These are phyloP conservation scores for Cylloceria caligata DNA, from an alignment of 2,888 invertebrate genomes.

Conservation along the genomic window DNA sequence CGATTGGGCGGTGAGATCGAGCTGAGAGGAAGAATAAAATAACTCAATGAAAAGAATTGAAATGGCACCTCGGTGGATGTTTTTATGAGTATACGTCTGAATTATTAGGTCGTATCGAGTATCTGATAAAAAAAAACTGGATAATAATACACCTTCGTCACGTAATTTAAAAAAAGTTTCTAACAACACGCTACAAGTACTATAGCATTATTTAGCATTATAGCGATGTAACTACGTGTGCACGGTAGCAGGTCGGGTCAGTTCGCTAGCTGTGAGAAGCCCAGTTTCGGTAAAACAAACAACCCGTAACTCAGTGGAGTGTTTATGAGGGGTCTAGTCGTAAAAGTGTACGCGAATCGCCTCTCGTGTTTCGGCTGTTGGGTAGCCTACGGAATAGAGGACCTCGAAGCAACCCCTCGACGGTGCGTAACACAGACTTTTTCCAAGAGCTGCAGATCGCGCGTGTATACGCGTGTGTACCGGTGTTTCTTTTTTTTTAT, in stretches of 20 bases:
- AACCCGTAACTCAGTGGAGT: slow-evolving; percentile 83
- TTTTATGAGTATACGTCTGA: background rate
- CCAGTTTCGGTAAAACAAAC: slow-evolving; percentile 80
- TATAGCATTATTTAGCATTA: slow-evolving; percentile 33
- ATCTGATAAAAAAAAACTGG: slow-evolving; percentile 16
- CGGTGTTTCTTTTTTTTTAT: slow-evolving; percentile 60
- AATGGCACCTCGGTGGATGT: background rate
- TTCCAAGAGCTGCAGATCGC: slow-evolving; percentile 68
- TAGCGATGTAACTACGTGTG: slow-evolving; percentile 24
- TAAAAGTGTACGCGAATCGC: slow-evolving; percentile 81
- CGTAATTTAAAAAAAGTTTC: background rate
- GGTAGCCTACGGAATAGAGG: slow-evolving; percentile 59
- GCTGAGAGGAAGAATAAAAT: background rate
- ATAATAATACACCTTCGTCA: slow-evolving; percentile 25
- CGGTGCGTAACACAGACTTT: slow-evolving; percentile 67
- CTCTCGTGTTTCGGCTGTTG: slow-evolving; percentile 78
- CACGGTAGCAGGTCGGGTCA: slow-evolving; percentile 35
- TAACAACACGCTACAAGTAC: background rate
- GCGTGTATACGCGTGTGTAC: background rate
- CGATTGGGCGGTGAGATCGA: background rate
- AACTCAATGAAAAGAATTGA: slow-evolving; percentile 5
- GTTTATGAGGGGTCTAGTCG: slow-evolving; percentile 82
- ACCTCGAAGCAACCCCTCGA: slow-evolving; percentile 70
- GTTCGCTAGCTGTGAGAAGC: slow-evolving; percentile 65
- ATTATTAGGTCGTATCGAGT: background rate